Percentiles rank a stretch among this genome's conserved stretches.
Evolutionary conservation across 1,140 invertebrate genomes (phyloP).

Genomic region (Aphelenchoides avenae): DNA sequence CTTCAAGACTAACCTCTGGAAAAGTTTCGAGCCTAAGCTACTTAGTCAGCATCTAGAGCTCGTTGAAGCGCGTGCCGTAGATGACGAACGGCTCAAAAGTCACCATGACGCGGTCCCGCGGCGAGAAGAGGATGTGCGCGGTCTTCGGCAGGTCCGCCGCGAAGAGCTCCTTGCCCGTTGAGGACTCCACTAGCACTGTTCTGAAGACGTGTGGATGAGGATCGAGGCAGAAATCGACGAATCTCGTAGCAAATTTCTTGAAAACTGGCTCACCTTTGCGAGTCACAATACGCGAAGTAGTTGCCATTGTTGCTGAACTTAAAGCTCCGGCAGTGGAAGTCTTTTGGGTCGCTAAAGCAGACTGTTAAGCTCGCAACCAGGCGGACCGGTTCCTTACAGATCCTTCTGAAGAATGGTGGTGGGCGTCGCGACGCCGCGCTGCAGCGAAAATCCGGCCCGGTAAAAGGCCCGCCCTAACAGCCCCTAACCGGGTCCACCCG

Average conservation of each 20-base stretch:
- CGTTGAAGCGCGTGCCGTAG: constrained; percentile 36
- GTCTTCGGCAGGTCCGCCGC: constrained; percentile 25
- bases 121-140: constrained; percentile 33
- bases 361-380: background rate
- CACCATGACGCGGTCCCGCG: constrained; percentile 33
- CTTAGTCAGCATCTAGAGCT: no score
- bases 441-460: constrained; percentile 24
- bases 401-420: constrained; percentile 7
- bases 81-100: constrained; percentile 42
- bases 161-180: constrained; percentile 39
- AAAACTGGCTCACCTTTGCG: constrained; percentile 38
- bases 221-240: no score
- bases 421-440: constrained; percentile 19
- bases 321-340: constrained; percentile 26
- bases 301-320: constrained; percentile 43
- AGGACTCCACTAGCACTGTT: constrained; percentile 32
- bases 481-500: no score
- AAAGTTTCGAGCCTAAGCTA: no score
- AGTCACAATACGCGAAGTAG: constrained; percentile 44
- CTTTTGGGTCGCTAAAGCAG: constrained; percentile 29
- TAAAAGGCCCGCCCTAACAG: no score
- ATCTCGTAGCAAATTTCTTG: no score
- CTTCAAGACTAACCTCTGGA: no score
- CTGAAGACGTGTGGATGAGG: constrained; percentile 25
- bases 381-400: constrained; percentile 6